Percentiles rank a stretch among this genome's conserved stretches.
These are phyloP conservation scores for Gymnoscopelus microlampas DNA, from an alignment of 2,797 vertebrate genomes.

Conservation along the genomic window DNA sequence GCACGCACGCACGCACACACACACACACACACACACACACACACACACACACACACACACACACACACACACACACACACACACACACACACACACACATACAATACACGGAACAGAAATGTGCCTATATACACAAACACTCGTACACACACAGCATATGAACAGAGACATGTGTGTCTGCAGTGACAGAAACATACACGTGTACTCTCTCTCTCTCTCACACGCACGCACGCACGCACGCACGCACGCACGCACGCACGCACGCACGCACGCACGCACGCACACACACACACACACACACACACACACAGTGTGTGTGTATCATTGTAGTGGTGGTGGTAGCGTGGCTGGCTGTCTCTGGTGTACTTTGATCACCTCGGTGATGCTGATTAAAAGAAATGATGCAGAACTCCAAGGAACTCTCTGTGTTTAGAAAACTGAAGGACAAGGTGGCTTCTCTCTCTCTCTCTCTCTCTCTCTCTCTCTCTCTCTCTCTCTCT, in stretches of 20 bases:
- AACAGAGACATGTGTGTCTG: no score
- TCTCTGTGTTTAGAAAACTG: slow-evolving; percentile 68
- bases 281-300: slow-evolving; percentile 15
- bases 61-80: no score
- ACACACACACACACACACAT: no score
- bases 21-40: no score
- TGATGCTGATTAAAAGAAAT: slow-evolving; percentile 82
- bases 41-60: no score
- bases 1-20: no score
- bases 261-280: slow-evolving; percentile 19
- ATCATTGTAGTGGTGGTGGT: slow-evolving; percentile 53
- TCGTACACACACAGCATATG: slow-evolving; percentile 63
- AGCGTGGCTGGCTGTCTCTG: slow-evolving; percentile 71
- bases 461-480: slow-evolving; percentile 14
- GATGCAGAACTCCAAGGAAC: slow-evolving; percentile 73
- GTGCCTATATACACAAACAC: slow-evolving; percentile 12
- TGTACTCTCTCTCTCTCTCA: no score
- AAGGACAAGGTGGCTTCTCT: slow-evolving; percentile 59
- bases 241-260: not conserved
- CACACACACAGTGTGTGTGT: no score
- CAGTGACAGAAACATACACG: slow-evolving; percentile 26
- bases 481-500: not conserved
- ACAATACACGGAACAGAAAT: no score
- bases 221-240: slow-evolving; percentile 6
- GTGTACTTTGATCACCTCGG: slow-evolving; percentile 78